Base-by-base conservation (phyloP, 1,140 invertebrate genomes). In the Bradysia coprophila region DNA sequence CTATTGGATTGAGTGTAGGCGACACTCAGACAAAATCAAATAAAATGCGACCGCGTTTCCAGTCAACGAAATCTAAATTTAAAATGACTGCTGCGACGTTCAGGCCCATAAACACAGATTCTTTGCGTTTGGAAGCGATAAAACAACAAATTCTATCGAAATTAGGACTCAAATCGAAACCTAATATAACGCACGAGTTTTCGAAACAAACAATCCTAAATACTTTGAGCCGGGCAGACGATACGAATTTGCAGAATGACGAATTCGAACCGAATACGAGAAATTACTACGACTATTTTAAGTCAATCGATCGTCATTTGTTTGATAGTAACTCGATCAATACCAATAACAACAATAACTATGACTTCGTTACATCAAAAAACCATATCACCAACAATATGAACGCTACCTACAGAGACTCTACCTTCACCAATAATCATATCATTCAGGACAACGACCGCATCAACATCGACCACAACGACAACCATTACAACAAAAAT, bases 101-200 rank as follows among this genome's bases (percentile, higher is more conserved):
- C n/a, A n/a, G n/a, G n/a, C n/a, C 41, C 16, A 9, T 32, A 31
- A 34, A 21, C 24, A 43, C 48, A 38, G 76, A 81, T 46, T 63
- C 66, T 18, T 56, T 78, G 19, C 65, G 80, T 38, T 59, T 84
- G 21, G 79, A 83, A 52, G 75, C 77, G 2, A 82, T 84, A 48
- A 82, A 83, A 53, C 69, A 72, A 37, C 79, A 83, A 57, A 83
- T 84, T 45, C 59, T 84, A 11, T 71, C 69, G 6, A 84, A 83
- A 56, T 64, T 84, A 42, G 79, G 79, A 4, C 62, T 84, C 15
- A 67, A 67, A 32, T 58, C 61, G 9, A 72, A 73, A 43, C 81
- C 81, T 16, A 81, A 82, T 51, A 72, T 83, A 16, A 79, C 76
- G 5, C 59, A 69, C 37, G 71, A 72, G 9, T 56, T 78, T 40